Conservation (phyloP, 1,140 invertebrate species). For the Heliothis virescens region DNA sequence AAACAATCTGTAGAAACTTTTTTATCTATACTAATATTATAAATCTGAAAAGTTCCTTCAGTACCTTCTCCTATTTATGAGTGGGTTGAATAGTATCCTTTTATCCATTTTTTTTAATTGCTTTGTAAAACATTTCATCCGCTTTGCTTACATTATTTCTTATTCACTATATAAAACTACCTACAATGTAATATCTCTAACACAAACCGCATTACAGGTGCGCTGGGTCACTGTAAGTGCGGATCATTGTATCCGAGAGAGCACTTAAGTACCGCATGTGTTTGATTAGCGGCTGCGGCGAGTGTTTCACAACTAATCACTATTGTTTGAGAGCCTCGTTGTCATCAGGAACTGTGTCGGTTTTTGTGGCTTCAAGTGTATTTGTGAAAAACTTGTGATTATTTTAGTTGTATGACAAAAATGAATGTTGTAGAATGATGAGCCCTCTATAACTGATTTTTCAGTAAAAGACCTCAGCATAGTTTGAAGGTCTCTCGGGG, state of each 20-base stretch:
- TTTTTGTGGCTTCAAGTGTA: not conserved
- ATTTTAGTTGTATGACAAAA: no score
- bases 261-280: slow-evolving; percentile 5
- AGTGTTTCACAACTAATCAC: slow-evolving; percentile 8
- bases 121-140: not conserved
- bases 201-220: not conserved
- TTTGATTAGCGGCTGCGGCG: slow-evolving; percentile 20
- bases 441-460: no score
- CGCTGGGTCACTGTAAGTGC: slow-evolving; percentile 19
- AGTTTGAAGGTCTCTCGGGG: no score
- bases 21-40: no score
- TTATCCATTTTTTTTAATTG: no score
- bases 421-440: no score
- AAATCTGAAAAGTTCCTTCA: no score
- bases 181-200: not conserved
- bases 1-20: no score
- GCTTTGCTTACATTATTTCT: no score
- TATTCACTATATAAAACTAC: not conserved
- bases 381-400: not conserved
- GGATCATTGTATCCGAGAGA: slow-evolving; percentile 39
- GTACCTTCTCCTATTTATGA: no score
- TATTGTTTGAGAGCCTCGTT: slow-evolving; percentile 18
- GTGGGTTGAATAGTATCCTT: no score
- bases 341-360: not conserved
- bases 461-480: no score